Base-by-base conservation (phyloP, 2,888 invertebrate genomes). In the Dicycla oo region DNA sequence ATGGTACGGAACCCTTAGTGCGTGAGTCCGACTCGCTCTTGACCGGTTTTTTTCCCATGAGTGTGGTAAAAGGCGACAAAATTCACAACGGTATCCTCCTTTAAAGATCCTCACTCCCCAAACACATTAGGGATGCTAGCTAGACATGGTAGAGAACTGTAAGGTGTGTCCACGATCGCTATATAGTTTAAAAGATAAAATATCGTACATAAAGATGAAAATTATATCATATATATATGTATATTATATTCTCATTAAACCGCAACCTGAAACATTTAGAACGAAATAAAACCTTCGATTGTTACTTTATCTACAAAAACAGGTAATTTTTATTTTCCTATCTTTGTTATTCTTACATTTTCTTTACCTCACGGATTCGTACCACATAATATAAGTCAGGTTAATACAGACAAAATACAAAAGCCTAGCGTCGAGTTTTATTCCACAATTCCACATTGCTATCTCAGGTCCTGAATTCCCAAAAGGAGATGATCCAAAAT, bases 401-500 rank as follows among this genome's bases (percentile, higher is more conserved):
- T 26, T 61, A 78, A 66, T 57, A 57, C 34, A 65, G n/a, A 51
- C 26, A n/a, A 60, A 51, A 18, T 73, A 65, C 30, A 40, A 57
- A 43, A 40, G 11, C 18, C 10, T 56, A 34, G 23, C 23, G 4
- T 38, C 20, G 51, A 54, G 23, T 47, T 30, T 58, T 66, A 51
- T 71, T 49, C 18, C 54, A 56, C 20, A 51, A 60, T 61, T 61
- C 34, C 30, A 65, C 7, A 49, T 49, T 38, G 0, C 34, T 38
- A 45, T 63, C 23, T 56, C 26, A 53, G 20, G 26, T 53, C 43
- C 26, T 6, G n/a, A 49, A 78, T 26, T 49, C 7, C 18, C 15
- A 15, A 57, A 49, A 56, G n/a, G n/a, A n/a, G n/a, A n/a, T n/a
- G n/a, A n/a, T n/a, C n/a, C n/a, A n/a, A n/a, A n/a, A n/a, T n/a